Base-by-base conservation (phyloP, 2,797 vertebrate species). In the Lates japonicus region DNA sequence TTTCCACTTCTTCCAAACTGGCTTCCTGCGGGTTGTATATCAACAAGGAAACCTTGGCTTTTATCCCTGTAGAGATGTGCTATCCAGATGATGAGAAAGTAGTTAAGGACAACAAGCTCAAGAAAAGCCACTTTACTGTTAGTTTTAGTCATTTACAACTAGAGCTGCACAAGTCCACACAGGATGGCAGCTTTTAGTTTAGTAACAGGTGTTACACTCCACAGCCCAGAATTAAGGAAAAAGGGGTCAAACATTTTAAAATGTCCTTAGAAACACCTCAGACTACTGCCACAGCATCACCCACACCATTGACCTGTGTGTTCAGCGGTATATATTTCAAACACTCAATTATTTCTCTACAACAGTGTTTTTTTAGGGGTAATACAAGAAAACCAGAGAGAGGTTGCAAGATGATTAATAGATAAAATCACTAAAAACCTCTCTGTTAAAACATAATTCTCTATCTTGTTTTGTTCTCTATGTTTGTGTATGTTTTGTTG, bases 11-110 rank as follows among this genome's bases (percentile, higher is more conserved):
- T 12, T 58, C 7, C 2, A 1, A 59, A 58, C n/a, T 42, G 37
- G 37, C 19, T 69, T 61, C n/a, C 41, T 68, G 66, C n/a, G 57
- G 42, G 58, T 67, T 83, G 25, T 8, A 39, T 48, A 64, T 79
- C 51, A 65, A 49, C 59, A 57, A 54, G 57, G 51, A 57, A 60
- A 65, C 51, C 2, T 49, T 54, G 37, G 16, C 16, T 78, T 11
- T 39, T 37, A 20, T 31, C 25, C 11, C 22, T 17, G 25, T 44
- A 35, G 19, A 37, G 58, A 31, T 12, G 17, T 5, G 46, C 20
- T 65, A 29, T 68, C 14, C 58, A 60, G 41, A 70, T 51, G 39
- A 49, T 79, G 55, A 52, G 13, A 73, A 46, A 31, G 35, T 35
- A 59, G 55, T 67, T 46, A 6, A 42, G 22, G 44, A 49, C 29